phyloP scores from a whole-genome alignment of 37 sponge, comb jelly and placozoan genomes.

The Beroe ovata region DNA sequence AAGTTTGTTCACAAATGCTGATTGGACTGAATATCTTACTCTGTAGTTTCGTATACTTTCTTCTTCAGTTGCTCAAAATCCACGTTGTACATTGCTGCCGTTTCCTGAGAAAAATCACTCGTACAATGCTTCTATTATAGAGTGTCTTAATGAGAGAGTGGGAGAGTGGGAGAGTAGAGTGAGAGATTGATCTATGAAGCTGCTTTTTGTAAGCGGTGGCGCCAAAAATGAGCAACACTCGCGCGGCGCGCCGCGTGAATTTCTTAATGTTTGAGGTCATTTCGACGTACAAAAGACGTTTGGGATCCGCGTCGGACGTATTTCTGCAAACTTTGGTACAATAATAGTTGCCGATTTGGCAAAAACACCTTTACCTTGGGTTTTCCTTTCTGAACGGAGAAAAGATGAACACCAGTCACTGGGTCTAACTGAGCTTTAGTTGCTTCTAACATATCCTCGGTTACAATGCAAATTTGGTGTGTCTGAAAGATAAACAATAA shows the following conservation, averaged over 20 bases:
- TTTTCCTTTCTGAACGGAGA: constrained; percentile 39
- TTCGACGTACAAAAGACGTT: too few relatives aligned
- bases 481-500: constrained; percentile 8
- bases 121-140: too few relatives aligned
- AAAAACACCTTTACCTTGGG: constrained; percentile 39
- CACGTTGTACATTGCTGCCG: constrained; percentile 29
- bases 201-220: too few relatives aligned
- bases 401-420: constrained; percentile 28
- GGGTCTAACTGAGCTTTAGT: constrained; percentile 17
- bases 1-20: neutral
- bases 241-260: too few relatives aligned
- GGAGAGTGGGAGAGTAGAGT: too few relatives aligned
- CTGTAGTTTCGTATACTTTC: constrained; percentile 29
- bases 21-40: neutral
- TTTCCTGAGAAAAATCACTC: neutral
- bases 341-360: too few relatives aligned
- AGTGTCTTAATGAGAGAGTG: too few relatives aligned
- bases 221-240: too few relatives aligned
- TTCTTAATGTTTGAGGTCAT: too few relatives aligned
- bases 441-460: constrained; percentile 13
- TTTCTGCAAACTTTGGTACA: too few relatives aligned
- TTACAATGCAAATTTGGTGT: constrained; percentile 35
- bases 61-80: constrained; percentile 38
- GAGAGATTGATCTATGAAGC: too few relatives aligned
- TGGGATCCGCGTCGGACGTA: too few relatives aligned